A percentile compares a stretch with the other conserved stretches of the same genome.
Conservation (phyloP, 2,888 invertebrate species). For the Portevinia maculata region DNA sequence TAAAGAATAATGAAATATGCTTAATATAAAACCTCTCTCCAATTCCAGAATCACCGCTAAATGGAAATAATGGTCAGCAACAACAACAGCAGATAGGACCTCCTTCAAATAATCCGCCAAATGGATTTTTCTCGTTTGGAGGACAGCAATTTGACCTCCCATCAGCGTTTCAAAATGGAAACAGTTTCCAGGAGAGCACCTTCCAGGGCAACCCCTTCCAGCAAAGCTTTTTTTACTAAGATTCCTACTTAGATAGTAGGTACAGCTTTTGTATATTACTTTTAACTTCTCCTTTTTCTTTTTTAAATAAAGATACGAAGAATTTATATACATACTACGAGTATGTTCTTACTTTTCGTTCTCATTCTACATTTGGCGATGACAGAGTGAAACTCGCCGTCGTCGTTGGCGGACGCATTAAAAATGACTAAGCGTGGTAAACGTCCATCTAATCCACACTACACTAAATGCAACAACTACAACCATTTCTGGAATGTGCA, state of each 20-base stretch:
- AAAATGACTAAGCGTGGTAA: no score
- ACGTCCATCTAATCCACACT: no score
- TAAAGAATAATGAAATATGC: no score
- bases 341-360: no score
- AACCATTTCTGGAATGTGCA: no score
- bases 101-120: slow-evolving; percentile 28
- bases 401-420: no score
- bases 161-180: slow-evolving; percentile 41
- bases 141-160: slow-evolving; percentile 42
- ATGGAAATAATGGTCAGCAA: slow-evolving; percentile 23
- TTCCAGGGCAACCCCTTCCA: slow-evolving; percentile 47
- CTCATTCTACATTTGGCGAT: no score
- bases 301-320: slow-evolving; percentile 18
- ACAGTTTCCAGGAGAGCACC: slow-evolving; percentile 38
- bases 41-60: slow-evolving; percentile 28
- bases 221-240: slow-evolving; percentile 37
- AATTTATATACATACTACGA: no score
- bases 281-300: slow-evolving; percentile 29
- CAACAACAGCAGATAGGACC: slow-evolving; percentile 12
- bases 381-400: no score
- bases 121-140: slow-evolving; percentile 45
- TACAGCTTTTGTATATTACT: slow-evolving; percentile 18
- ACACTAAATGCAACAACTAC: no score
- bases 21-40: not conserved
- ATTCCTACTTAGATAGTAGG: not conserved